Base-by-base conservation (phyloP, 2,797 vertebrate species). In the Poecilia velifera region DNA sequence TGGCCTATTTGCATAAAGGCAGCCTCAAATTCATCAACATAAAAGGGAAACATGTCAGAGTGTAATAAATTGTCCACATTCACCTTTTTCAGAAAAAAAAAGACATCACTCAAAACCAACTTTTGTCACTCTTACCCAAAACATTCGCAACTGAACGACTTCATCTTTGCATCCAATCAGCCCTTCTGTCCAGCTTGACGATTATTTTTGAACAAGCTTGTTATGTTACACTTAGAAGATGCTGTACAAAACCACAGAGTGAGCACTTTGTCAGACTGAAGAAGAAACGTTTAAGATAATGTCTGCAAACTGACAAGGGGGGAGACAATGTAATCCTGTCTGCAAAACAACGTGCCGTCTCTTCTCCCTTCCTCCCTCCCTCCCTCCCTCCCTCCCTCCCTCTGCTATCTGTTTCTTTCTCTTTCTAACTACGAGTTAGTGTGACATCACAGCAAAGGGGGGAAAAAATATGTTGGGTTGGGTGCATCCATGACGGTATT, bases 251-350 rank as follows among this genome's bases (percentile, higher is more conserved):
- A 73, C 46, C 72, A 51, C 46, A 51, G 72, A 73, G 31, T 6
- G 76, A 73, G 41, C 41, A 36, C 82, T 84, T 77, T 76, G 78
- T 66, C 72, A 57, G 81, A 71, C 85, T 73, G 49, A 22, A 43
- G 75, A 34, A 80, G 75, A 90, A 88, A 87, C 86, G 78, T 84
- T 90, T 74, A 87, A 84, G 88, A 89, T 91, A 79, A 89, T 49
- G 86, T 92, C 89, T 91, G 90, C 91, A 91, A 88, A 88, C 85
- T 89, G 89, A 91, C 86, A 84, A 82, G 76, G 34, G 62, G 77
- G 86, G 85, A 87, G 89, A 91, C 91, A 87, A 88, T 90, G 90
- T 92, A 89, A 93, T 93, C 90, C 89, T 91, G 89, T 91, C 90
- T 91, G 88, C 86, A 90, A 92, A 91, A 92, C 92, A 91, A 91